A percentile compares a stretch with the other conserved stretches of the same genome.
phyloP scores from a whole-genome alignment of 2,113 vertebrate genomes.

The Haemorhous mexicanus region DNA sequence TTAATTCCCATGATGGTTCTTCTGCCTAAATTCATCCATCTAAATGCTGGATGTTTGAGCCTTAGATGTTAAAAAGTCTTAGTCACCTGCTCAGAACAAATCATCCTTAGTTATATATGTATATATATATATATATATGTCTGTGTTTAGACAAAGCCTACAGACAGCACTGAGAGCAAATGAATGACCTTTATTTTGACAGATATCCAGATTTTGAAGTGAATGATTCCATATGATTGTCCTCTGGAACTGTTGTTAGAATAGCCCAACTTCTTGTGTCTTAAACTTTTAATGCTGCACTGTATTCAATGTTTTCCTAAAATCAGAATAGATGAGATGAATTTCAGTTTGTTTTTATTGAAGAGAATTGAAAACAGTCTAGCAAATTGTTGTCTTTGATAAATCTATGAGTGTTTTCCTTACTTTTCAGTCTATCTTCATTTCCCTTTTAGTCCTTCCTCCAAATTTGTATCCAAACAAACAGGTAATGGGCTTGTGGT shows the following conservation, averaged over 20 bases:
- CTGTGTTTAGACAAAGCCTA: neutral
- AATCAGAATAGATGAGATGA: neutral
- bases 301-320: neutral
- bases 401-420: neutral
- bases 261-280: neutral
- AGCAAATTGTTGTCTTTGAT: neutral
- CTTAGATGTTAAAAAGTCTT: neutral
- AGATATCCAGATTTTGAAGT: neutral
- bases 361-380: neutral
- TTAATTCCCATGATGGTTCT: neutral
- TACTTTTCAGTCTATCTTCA: neutral
- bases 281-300: accelerated
- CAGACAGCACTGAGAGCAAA: neutral
- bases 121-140: too few relatives aligned
- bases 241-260: neutral
- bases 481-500: neutral
- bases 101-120: neutral
- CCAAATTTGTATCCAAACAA: neutral
- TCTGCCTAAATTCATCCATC: neutral
- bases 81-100: neutral
- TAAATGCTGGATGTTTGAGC: neutral
- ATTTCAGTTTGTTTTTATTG: neutral
- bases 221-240: neutral
- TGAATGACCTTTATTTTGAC: neutral
- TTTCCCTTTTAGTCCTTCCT: neutral